phyloP scores from a whole-genome alignment of 2,888 invertebrate genomes.

The Petrophora chlorosata region DNA sequence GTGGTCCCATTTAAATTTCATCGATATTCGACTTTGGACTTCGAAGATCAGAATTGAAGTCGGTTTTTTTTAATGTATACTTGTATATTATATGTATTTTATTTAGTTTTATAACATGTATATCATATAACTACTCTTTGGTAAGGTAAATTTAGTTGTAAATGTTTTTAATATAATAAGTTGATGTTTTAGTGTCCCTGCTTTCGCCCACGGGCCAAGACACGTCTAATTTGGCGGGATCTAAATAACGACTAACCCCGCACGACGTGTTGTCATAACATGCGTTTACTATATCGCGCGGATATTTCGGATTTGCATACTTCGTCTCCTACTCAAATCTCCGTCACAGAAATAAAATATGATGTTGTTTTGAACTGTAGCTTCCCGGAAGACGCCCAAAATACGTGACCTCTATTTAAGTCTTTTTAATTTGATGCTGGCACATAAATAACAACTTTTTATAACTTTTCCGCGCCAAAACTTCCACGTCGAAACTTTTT shows the following conservation, averaged over 20 bases:
- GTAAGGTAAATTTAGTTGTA: too few species aligned
- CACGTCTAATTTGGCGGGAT: constrained; percentile 20
- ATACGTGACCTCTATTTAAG: constrained; percentile 1
- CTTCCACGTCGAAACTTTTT: constrained; percentile 22
- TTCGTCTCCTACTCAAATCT: constrained; percentile 27
- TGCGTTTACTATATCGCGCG: constrained; percentile 25
- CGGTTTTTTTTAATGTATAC: too few species aligned
- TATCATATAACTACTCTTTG: too few species aligned
- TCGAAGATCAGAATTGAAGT: too few species aligned
- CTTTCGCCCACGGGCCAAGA: neutral
- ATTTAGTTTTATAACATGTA: too few species aligned
- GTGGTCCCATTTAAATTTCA: too few species aligned
- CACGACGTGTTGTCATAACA: constrained; percentile 30
- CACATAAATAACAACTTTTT: neutral
- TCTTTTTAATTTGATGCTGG: neutral
- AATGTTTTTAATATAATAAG: too few species aligned
- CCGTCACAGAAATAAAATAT: constrained; percentile 12
- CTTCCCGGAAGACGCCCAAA: constrained; percentile 12
- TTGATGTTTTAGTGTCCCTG: too few species aligned
- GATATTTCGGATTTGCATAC: constrained; percentile 35
- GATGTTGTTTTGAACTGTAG: constrained; percentile 14
- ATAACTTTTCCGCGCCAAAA: constrained; percentile 53
- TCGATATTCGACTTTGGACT: too few species aligned
- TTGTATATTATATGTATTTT: too few species aligned
- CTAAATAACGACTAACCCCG: constrained; percentile 17